phyloP scores from a whole-genome alignment of 1,140 invertebrate genomes.

The Nixonia krombeini region DNA sequence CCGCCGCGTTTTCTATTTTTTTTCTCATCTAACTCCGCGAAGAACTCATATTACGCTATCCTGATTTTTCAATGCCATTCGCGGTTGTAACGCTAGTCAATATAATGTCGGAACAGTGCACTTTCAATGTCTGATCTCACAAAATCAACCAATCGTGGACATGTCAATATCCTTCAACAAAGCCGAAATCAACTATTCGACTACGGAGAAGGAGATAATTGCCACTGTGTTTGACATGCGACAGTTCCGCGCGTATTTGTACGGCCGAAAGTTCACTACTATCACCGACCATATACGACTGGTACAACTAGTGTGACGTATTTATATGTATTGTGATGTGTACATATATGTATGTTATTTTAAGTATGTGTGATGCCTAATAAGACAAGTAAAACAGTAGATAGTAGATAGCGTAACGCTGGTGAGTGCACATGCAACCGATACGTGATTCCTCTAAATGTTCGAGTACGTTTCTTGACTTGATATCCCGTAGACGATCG shows the following conservation, averaged over 20 bases:
- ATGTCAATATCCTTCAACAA: neutral
- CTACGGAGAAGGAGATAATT: neutral
- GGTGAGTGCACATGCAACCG: no score
- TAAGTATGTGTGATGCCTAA: no score
- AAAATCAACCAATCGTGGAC: neutral
- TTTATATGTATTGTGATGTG: no score
- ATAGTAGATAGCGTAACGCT: no score
- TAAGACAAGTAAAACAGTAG: no score
- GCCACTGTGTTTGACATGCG: neutral
- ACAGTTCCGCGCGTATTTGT: neutral
- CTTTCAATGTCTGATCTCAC: neutral
- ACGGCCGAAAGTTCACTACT: neutral
- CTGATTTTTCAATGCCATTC: neutral
- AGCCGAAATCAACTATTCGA: neutral
- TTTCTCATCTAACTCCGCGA: neutral
- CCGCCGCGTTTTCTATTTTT: neutral
- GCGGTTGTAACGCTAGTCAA: neutral
- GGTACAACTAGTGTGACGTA: no score
- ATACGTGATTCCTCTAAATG: no score
- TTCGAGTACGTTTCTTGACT: no score
- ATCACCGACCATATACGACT: neutral
- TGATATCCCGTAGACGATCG: no score
- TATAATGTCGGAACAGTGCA: neutral
- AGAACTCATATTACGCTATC: conserved; percentile 1
- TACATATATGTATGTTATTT: no score